Conservation (phyloP, 2,797 vertebrate species). For the Vultur gryphus region DNA sequence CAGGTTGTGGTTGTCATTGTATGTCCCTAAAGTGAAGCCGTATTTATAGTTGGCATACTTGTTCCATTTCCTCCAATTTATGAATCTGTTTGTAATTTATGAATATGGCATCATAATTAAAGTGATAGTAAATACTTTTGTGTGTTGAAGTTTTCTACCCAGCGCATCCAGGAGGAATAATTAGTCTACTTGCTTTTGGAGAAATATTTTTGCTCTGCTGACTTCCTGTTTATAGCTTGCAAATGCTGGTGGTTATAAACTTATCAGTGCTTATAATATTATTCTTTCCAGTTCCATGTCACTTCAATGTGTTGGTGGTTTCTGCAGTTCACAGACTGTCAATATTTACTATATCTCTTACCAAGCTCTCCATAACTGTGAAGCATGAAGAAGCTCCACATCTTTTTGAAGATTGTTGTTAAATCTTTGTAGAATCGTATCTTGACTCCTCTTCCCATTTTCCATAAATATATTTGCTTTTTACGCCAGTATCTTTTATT, state of each 20-base stretch:
- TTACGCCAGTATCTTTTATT: not conserved
- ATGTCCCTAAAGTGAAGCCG: not conserved
- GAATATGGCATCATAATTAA: not conserved
- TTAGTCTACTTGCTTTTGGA: not conserved
- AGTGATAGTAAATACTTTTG: not conserved
- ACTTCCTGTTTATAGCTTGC: not conserved
- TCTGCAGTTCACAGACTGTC: not conserved
- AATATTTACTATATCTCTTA: not conserved
- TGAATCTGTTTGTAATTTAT: not conserved
- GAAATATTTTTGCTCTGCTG: not conserved
- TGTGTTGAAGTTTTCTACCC: not conserved
- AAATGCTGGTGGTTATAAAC: not conserved
- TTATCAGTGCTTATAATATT: not conserved
- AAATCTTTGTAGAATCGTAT: not conserved
- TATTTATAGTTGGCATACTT: not conserved
- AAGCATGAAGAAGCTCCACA: not conserved
- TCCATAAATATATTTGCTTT: not conserved
- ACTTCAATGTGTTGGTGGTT: not conserved
- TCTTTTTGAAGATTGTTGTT: not conserved
- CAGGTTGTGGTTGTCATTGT: not conserved
- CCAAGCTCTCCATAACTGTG: not conserved
- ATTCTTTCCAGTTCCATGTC: not conserved
- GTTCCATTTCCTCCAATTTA: not conserved
- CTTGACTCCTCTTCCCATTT: not conserved
- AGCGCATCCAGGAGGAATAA: not conserved